Evolutionary conservation across 2,888 invertebrate species (phyloP).

Genomic region (Drosophila differens): DNA sequence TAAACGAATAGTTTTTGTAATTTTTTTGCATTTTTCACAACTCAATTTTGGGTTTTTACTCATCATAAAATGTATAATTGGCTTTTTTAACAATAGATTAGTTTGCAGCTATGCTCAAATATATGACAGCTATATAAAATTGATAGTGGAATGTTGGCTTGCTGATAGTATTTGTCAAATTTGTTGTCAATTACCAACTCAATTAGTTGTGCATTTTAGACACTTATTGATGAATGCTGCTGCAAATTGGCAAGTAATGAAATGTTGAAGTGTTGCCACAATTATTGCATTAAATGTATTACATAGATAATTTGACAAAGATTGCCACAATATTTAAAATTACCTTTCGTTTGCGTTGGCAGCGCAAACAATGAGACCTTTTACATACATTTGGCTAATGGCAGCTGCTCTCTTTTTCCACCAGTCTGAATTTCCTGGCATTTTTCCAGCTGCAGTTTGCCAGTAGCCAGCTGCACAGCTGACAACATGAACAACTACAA

Average conservation of each 20-base stretch:
- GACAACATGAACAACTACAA: slow-evolving; percentile 12
- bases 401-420: slow-evolving; percentile 39
- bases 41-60: neutral
- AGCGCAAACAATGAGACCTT: slow-evolving; percentile 3
- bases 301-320: slow-evolving; percentile 4
- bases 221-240: neutral
- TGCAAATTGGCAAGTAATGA: neutral
- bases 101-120: neutral
- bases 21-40: neutral
- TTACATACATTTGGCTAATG: slow-evolving; percentile 14
- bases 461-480: slow-evolving; percentile 46
- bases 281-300: slow-evolving; percentile 3
- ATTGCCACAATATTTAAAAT: neutral
- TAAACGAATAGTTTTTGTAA: neutral
- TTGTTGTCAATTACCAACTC: neutral
- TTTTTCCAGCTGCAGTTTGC: slow-evolving; percentile 53
- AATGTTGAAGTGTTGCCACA: slow-evolving; percentile 1
- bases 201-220: slow-evolving; percentile 7
- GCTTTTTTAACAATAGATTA: neutral
- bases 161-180: neutral
- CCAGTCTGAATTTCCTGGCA: slow-evolving; percentile 58
- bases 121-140: neutral
- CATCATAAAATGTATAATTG: neutral
- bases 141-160: neutral
- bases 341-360: slow-evolving; percentile 9